Conservation (phyloP, 2,113 vertebrate species). For the Thamnophis sirtalis region DNA sequence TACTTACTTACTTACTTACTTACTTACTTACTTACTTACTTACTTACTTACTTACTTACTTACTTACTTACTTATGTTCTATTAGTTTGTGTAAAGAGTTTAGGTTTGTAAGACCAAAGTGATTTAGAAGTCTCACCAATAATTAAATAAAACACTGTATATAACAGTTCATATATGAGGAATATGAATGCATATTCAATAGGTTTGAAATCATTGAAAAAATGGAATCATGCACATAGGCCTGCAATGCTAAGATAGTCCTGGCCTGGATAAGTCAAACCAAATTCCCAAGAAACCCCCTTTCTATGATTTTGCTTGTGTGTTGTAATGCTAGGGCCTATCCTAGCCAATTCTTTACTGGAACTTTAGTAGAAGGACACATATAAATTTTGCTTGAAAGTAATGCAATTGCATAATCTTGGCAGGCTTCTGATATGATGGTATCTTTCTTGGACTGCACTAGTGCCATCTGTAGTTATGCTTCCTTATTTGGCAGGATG, state of each 20-base stretch:
- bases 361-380: background rate
- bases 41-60: too few species aligned
- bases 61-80: background rate
- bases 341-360: too few species aligned
- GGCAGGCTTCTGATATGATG: conserved; percentile 23
- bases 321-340: background rate
- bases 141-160: background rate
- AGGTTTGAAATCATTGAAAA: background rate
- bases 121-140: background rate
- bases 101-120: background rate
- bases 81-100: background rate
- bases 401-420: conserved; percentile 31
- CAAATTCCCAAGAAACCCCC: background rate
- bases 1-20: too few species aligned
- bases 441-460: conserved; percentile 14
- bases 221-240: background rate
- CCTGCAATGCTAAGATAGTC: background rate
- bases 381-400: background rate
- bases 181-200: background rate
- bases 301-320: conserved; percentile 5
- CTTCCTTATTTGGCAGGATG: background rate
- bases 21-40: too few species aligned
- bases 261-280: background rate
- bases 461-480: background rate
- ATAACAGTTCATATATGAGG: background rate